Evolutionary conservation across 2,888 invertebrate species (phyloP), one percentile per base, ranked within the genome.

Genomic region (Macaria notata): DNA sequence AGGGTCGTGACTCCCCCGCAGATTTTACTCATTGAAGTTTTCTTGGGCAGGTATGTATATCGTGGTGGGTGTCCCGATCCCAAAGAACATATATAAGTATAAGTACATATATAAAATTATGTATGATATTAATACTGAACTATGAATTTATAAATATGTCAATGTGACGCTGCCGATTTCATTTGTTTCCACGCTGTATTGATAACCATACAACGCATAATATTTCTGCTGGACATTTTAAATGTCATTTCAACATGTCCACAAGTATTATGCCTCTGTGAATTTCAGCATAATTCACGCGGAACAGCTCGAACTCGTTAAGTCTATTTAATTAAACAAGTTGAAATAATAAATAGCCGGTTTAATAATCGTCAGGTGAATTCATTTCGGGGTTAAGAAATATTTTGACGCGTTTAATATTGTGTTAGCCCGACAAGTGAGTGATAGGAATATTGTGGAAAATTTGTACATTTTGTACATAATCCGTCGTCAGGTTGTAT

Each of bases 251-350:
- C 46, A 60, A 49, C 59, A 38, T 45, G 46, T 53, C 49, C 7
- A 4, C 9, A 46, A 54, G 50, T 54, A 49, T 56, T 51, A 19
- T 19, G 19, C 2, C 19, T 19, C 19, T 2, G 19, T 19, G 19
- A 19, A 19, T 19, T 19, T 19, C 19, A 19, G 19, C 19, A 19
- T 19, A 19, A 19, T 19, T 19, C 19, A 19, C 19, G 19, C 19
- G 19, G 19, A 19, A 19, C 19, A 19, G 19, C 19, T 8, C 19
- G 5, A 36, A 36, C 33, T 19, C 19, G 7, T 36, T 7, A 4
- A 36, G 55, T 49, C 45, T 55, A 46, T 49, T 49, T 54, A 51
- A 55, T 55, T 55, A 52, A 52, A 55, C 55, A 52, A 52, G 29
- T 52, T 49, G 33, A 52, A 59, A 59, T 43, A 38, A 41, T 54